Conservation (phyloP, 2,113 vertebrate genomes). For the Pseudois nayaur region DNA sequence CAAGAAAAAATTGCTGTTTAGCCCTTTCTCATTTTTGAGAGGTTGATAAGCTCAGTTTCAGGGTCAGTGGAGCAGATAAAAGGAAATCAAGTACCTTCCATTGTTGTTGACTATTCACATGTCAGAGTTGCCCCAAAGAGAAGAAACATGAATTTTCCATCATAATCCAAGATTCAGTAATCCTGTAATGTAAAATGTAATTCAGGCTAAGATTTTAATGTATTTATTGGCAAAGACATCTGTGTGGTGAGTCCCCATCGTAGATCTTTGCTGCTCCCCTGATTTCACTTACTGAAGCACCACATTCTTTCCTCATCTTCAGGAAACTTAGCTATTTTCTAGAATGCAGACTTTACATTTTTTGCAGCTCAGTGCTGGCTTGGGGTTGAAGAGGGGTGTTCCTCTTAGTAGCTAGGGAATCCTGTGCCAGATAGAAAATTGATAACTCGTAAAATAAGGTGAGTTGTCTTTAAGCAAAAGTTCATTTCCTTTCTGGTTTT, state of each 20-base stretch:
- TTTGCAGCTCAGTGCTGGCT: slow-evolving; percentile 45
- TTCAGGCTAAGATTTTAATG: slow-evolving; percentile 74
- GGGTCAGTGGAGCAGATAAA: slow-evolving; percentile 40
- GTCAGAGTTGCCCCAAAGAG: slow-evolving; percentile 56
- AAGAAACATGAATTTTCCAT: slow-evolving; percentile 68
- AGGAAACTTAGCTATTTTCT: slow-evolving; percentile 57
- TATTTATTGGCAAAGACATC: slow-evolving; percentile 69
- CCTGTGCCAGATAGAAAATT: slow-evolving; percentile 55
- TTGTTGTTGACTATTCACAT: slow-evolving; percentile 70
- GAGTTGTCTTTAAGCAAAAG: slow-evolving; percentile 69
- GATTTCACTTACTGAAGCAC: slow-evolving; percentile 67
- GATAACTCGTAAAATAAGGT: slow-evolving; percentile 64
- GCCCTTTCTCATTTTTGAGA: slow-evolving; percentile 43
- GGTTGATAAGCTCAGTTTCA: slow-evolving; percentile 43
- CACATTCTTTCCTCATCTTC: slow-evolving; percentile 55
- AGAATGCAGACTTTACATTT: slow-evolving; percentile 31
- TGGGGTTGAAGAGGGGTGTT: not conserved
- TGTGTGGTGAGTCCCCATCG: not conserved
- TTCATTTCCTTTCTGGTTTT: slow-evolving; percentile 72
- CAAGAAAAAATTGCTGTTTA: not conserved
- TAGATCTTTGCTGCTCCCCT: slow-evolving; percentile 63
- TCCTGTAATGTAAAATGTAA: slow-evolving; percentile 63
- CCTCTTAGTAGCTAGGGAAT: slow-evolving; percentile 2
- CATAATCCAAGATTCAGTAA: slow-evolving; percentile 66
- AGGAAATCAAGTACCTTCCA: slow-evolving; percentile 64